Evolutionary conservation across 2,113 vertebrate species (phyloP), one percentile per base, ranked within the genome.

Genomic region (Ailuropoda melanoleuca): DNA sequence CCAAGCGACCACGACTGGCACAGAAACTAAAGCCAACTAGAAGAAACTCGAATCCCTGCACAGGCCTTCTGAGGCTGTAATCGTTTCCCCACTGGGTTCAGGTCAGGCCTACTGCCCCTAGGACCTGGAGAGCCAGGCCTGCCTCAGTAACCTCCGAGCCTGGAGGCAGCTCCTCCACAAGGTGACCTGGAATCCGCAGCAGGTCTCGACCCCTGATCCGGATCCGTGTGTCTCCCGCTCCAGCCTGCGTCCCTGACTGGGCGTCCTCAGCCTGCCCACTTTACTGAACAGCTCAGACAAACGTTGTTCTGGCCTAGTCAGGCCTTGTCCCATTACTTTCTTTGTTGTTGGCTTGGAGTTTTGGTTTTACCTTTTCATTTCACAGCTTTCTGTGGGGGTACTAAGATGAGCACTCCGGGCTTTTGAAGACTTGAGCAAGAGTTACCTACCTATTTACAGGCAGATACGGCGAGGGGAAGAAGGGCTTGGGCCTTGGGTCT

Each of bases 71-170:
- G 46, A 85, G n/a, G 37, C 77, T 62, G 21, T 34, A 11, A 4
- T 8, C 18, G 9, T 9, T 18, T 6, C 4, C 19, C 34, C 31
- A 4, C 2, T 0, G 17, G 29, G 29, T 4, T 2, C 70, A 15
- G 77, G 7, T 19, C 50, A 3, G 53, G 43, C 43, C 37, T 14
- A 6, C 7, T 0, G 39, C 9, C 19, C 34, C 29, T 11, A 39
- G 34, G 29, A 17, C 58, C 48, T 5, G 8, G 21, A 3, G 23
- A 46, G 34, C 64, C 1, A 3, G 11, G 37, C 9, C 37, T 19
- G 34, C 9, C 15, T 0, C 46, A 2, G 1, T 8, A 24, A 62
- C 18, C 3, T 0, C 17, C 0, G 18, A 0, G 1, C 55, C 6
- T 0, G 50, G 15, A 84, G 48, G n/a, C 56, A 50, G 8, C 14